Evolutionary conservation across 2,888 invertebrate species (phyloP), one percentile per base, ranked within the genome.

Genomic region (Dryobota labecula): DNA sequence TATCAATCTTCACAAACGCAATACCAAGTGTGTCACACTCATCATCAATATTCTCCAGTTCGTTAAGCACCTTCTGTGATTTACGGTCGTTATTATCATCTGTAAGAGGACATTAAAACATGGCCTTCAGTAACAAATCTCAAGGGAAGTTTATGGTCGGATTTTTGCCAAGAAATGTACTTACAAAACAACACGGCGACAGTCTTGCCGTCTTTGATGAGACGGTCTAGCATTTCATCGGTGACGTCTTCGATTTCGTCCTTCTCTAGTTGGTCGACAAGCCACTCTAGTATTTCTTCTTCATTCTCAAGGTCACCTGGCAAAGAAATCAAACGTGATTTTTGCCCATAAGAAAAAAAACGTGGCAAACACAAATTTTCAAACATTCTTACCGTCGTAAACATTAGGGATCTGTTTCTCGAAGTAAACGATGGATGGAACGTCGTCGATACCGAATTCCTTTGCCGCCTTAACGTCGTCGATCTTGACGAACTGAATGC

Each of bases 191-290:
- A 96, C 73, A 99, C 99, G 78, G 98, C 98, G 86, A 99, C 96
- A 83, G 98, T 98, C 93, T 98, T 98, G 84, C 98, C 98, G 89
- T 98, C 98, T 89, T 98, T 98, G 82, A 99, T 97, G 80, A 99
- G 96, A 90, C 97, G 98, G 91, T 98, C 98, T 86, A 99, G 96
- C 98, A 99, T 99, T 95, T 99, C 98, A 93, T 99, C 98, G 62
- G 98, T 99, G 57, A 99, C 98, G 94, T 99, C 99, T 96, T 99
- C 99, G 86, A 99, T 99, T 96, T 99, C 99, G 92, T 99, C 99
- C 87, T 98, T 98, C 91, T 98, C 98, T 84, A 98, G 96, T 93
- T 99, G 99, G 80, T 97, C 97, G 75, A 98, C 96, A 47, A 99
- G 95, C 99, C 99, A 99, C 89, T 98, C 98, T 67, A 99, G 95